A percentile compares a stretch with the other conserved stretches of the same genome.
phyloP scores from a whole-genome alignment of 2,113 vertebrate species.

The Mormyrus iriodes region DNA sequence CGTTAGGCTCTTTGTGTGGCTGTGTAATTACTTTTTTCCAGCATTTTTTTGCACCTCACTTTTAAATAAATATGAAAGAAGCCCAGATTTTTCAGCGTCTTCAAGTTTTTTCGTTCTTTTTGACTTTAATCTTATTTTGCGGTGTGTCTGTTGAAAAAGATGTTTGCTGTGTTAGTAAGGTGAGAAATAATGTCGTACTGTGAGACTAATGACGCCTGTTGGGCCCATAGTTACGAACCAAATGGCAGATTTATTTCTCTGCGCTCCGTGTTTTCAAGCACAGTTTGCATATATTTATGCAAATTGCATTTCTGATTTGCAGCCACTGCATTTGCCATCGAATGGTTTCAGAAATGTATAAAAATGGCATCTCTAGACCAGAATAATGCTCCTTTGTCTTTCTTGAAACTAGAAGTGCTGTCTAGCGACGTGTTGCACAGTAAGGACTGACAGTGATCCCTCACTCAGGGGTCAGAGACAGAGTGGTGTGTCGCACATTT shows the following conservation, averaged over 20 bases:
- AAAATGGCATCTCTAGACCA: not conserved
- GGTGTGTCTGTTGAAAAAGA: not conserved
- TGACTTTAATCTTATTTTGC: not conserved
- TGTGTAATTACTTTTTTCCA: not conserved
- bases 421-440: not conserved
- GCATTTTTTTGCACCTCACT: not conserved
- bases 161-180: not conserved
- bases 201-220: not conserved
- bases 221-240: not conserved
- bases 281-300: not conserved
- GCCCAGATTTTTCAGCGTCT: not conserved
- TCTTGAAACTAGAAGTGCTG: not conserved
- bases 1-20: not conserved
- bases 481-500: not conserved
- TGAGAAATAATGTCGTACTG: not conserved
- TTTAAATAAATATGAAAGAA: conserved; percentile 4
- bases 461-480: not conserved
- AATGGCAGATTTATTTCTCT: not conserved
- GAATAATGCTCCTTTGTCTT: not conserved
- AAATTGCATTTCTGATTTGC: not conserved
- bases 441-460: not conserved
- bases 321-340: not conserved
- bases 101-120: not conserved
- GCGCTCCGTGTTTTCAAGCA: not conserved
- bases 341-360: not conserved